Evolutionary conservation across 2,113 vertebrate species (phyloP).

Genomic region (Conger conger): DNA sequence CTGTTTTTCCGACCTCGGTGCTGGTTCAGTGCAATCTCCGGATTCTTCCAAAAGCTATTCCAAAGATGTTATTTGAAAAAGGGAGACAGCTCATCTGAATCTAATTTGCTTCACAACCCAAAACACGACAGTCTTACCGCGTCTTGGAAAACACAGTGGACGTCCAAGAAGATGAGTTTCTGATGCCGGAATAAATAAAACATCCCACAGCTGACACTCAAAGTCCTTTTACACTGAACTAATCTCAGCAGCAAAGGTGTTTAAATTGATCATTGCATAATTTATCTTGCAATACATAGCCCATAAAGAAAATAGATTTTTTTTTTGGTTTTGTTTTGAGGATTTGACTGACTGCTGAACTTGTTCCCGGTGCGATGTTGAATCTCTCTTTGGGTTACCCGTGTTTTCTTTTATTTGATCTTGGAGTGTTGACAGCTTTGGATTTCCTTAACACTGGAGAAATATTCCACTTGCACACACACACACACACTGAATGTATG

Average conservation of each 20-base stretch:
- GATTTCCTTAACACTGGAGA: background rate
- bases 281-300: slow-evolving; percentile 25
- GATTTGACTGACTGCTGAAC: background rate
- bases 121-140: slow-evolving; percentile 37
- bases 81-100: background rate
- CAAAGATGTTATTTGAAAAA: slow-evolving; percentile 15
- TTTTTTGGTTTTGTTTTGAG: background rate
- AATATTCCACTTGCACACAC: background rate
- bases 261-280: slow-evolving; percentile 42
- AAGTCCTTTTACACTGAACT: slow-evolving; percentile 33
- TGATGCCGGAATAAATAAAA: slow-evolving; percentile 35
- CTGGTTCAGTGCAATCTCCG: background rate
- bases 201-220: slow-evolving; percentile 23
- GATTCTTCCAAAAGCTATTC: background rate
- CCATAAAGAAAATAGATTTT: background rate
- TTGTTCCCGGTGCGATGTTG: background rate
- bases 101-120: slow-evolving; percentile 20
- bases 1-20: background rate
- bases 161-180: slow-evolving; percentile 25
- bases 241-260: slow-evolving; percentile 35
- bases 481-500: background rate
- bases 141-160: slow-evolving; percentile 17
- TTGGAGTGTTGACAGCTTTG: background rate
- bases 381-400: too few species aligned
- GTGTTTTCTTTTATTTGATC: slow-evolving; percentile 21